Conservation (phyloP, 1,140 invertebrate species). For the Eurytemora carolleeae region DNA sequence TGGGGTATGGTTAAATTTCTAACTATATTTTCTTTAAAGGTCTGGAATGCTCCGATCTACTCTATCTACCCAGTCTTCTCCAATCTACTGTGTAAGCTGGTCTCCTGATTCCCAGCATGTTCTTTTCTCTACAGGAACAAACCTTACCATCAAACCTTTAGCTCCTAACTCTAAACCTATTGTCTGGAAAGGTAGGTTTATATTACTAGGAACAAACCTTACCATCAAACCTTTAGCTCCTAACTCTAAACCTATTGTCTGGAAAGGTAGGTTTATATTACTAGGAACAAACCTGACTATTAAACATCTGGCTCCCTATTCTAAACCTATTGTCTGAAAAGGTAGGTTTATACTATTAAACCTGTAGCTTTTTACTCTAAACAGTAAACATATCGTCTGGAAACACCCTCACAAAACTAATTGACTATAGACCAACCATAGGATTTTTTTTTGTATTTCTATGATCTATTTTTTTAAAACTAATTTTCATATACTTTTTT, state of each 20-base stretch:
- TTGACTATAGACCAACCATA: too few species aligned
- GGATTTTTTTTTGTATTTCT: too few species aligned
- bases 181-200: slow-evolving; percentile 24
- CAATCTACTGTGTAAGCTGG: background rate
- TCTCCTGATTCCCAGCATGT: slow-evolving; percentile 25
- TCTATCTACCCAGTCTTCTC: background rate
- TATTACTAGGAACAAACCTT: slow-evolving; percentile 52
- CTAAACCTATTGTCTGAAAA: slow-evolving; percentile 44
- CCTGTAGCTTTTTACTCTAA: slow-evolving; percentile 71
- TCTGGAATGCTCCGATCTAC: background rate
- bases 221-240: slow-evolving; percentile 75
- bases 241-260: slow-evolving; percentile 55
- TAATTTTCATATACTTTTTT: too few species aligned
- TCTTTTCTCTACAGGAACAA: slow-evolving; percentile 58
- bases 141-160: slow-evolving; percentile 68
- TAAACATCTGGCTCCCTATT: slow-evolving; percentile 70
- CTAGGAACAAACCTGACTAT: slow-evolving; percentile 59
- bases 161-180: slow-evolving; percentile 66
- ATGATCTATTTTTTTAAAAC: too few species aligned
- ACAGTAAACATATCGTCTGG: slow-evolving; percentile 40
- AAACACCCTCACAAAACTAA: too few species aligned
- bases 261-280: background rate
- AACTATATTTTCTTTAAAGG: background rate
- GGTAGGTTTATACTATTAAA: slow-evolving; percentile 46
- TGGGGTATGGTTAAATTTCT: too few species aligned